These are phyloP conservation scores for Anastrepha obliqua DNA, from an alignment of 1,140 invertebrate species.

Conservation along the genomic window DNA sequence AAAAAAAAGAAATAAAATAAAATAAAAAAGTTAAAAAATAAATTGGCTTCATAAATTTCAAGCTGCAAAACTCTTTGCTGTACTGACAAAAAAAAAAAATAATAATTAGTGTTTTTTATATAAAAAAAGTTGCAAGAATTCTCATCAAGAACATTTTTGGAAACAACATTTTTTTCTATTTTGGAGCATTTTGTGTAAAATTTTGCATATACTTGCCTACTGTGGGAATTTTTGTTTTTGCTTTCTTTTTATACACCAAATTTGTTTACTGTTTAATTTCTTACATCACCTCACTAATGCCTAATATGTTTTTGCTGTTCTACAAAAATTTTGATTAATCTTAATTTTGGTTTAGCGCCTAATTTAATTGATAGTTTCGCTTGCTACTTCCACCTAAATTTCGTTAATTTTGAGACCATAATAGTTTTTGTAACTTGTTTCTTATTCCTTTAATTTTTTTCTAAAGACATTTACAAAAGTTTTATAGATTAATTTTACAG, in stretches of 20 bases:
- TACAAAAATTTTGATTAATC: constrained; percentile 62
- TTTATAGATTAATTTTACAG: constrained; percentile 62
- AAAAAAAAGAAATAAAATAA: not conserved
- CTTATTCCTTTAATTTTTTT: constrained; percentile 4
- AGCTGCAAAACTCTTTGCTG: not conserved
- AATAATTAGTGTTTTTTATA: no score
- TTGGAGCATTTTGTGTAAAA: constrained; percentile 13
- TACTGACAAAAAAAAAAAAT: not conserved
- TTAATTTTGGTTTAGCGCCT: constrained; percentile 67
- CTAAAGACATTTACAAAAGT: constrained; percentile 69
- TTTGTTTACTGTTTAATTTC: constrained; percentile 35
- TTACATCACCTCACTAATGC: not conserved
- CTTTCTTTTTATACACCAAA: constrained; percentile 16
- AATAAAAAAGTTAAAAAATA: not conserved
- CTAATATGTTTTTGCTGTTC: constrained; percentile 40
- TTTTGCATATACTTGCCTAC: not conserved
- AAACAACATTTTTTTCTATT: not conserved
- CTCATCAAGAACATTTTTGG: not conserved
- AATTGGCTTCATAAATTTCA: not conserved
- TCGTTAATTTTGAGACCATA: constrained; percentile 61
- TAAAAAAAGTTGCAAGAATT: not conserved
- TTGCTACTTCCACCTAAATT: constrained; percentile 61
- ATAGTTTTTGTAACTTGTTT: not conserved
- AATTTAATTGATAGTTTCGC: constrained; percentile 67
- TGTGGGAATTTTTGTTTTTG: not conserved